A percentile compares a stretch with the other conserved stretches of the same genome.
Evolutionary conservation across 2,797 vertebrate species (phyloP).

Genomic region (Nannoperca obscura): DNA sequence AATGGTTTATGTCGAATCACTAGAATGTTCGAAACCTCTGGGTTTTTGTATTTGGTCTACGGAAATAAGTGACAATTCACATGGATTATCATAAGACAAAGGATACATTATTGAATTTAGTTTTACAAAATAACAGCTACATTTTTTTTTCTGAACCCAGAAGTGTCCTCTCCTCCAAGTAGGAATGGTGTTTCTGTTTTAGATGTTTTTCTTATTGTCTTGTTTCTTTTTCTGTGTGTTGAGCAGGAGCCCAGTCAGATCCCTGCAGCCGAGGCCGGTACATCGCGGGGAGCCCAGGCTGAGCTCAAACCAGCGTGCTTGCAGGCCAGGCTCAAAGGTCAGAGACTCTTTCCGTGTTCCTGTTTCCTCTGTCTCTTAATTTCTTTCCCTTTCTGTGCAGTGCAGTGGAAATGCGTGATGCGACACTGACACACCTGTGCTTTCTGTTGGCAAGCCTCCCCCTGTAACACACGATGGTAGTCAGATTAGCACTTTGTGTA

Average conservation of each 20-base stretch:
- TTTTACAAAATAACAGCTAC: neutral
- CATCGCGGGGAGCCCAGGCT: slow-evolving; percentile 63
- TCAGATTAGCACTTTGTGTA: slow-evolving; percentile 77
- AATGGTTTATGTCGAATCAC: slow-evolving; percentile 25
- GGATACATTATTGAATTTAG: neutral
- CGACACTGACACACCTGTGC: slow-evolving; percentile 54
- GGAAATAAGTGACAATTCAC: slow-evolving; percentile 1
- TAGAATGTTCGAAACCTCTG: neutral
- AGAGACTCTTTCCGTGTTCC: slow-evolving; percentile 42
- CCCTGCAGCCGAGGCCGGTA: slow-evolving; percentile 65
- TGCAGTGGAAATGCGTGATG: slow-evolving; percentile 4
- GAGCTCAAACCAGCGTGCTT: slow-evolving; percentile 62
- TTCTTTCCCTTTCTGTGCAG: slow-evolving; percentile 10
- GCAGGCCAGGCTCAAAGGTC: slow-evolving; percentile 81
- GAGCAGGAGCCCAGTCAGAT: slow-evolving; percentile 72
- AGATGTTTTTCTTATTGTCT: slow-evolving; percentile 4
- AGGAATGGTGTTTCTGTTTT: neutral
- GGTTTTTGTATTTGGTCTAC: slow-evolving; percentile 1
- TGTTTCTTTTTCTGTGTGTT: slow-evolving; percentile 26
- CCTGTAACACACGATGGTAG: slow-evolving; percentile 62
- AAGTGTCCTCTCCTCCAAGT: slow-evolving; percentile 2
- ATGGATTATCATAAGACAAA: neutral
- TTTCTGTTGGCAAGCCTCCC: slow-evolving; percentile 51
- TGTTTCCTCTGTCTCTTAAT: slow-evolving; percentile 24
- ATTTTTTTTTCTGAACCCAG: neutral